Base-by-base conservation (phyloP, 2,888 invertebrate genomes). In the Platycheirus albimanus region DNA sequence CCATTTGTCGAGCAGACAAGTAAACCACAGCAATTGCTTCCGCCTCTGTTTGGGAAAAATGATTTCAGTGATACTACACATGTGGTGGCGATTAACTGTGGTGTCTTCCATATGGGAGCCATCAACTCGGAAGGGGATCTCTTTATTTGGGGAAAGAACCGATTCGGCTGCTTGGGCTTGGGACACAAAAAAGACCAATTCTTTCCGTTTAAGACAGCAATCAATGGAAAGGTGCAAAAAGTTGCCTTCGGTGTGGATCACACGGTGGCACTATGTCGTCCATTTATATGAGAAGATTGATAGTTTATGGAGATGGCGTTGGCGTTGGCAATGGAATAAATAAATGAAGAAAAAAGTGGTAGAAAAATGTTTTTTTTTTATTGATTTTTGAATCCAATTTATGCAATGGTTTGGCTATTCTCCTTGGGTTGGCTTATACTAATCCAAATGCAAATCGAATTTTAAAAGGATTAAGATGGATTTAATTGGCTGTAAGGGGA, bases 101-200 rank as follows among this genome's bases (percentile, higher is more conserved):
- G 97, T 0, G 92, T 96, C 64, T 94, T 94, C 85, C 94, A 95
- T 88, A 93, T 96, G 89, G 95, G 95, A 13, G 98, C 97, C 0
- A 90, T 98, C 0, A 98, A 96, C 15, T 95, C 94, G 85, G 92
- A 91, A 17, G 97, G 97, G 0, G 96, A 98, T 90, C 90, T 99
- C 6, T 99, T 95, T 87, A 95, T 94, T 90, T 99, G 99, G 99
- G 99, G 99, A 0, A 93, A 95, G 87, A 98, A 99, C 90, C 93
- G 94, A 86, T 93, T 93, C 85, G 96, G 96, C 0, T 96, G 96
- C 87, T 92, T 99, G 0, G 99, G 99, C 0, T 90, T 98, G 38
- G 97, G 97, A 0, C 93, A 95, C 88, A 89, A 90, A 0, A 94
- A 95, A 69, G 95, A 98, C 88, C 98, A 98, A 89, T 94, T 92